Base-by-base conservation (phyloP, 2,113 vertebrate genomes). In the Serinus canaria region DNA sequence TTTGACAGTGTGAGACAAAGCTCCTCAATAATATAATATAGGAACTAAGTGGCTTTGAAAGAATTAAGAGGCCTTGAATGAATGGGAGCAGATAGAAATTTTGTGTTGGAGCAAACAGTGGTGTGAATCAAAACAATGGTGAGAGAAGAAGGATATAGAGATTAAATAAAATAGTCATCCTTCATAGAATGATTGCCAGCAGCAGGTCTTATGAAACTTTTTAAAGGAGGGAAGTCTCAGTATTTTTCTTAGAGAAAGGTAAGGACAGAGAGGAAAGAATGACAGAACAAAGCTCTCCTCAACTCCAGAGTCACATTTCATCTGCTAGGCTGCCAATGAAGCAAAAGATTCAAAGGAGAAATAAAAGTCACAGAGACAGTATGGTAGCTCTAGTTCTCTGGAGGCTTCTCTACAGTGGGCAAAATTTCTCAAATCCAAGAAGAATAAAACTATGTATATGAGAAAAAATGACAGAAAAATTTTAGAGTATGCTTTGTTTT, bases 1-100 rank as follows among this genome's bases (percentile, higher is more conserved):
- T 87, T 53, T 93, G 58, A 94, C 53, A 92, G 73, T 50, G n/a
- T 82, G 90, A 96, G 70, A 73, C 55, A 64, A 93, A 92, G 62
- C 41, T 95, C 37, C 41, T 92, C 35, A 11, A 76, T 44, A 96
- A 94, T 49, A 47, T 35, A 94, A 93, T 94, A 69, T 31, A 80
- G 70, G 33, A 92, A 87, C 60, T 89, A 95, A 96, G 23, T 87
- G 55, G 27, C 44, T 95, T 95, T 85, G 80, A 94, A 69, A 75
- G 43, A 96, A 68, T 93, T 62, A 76, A 77, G 90, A 94, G 39
- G 11, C 68, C 88, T 94, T 84, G 90, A 96, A 49, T 37, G 21
- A 91, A 72, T 49, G 59, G 43, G 68, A 94, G 17, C 64, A 84
- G 53, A 39, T 5, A 74, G 83, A 75, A 56, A 43, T 3, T 22